Evolutionary conservation across 2,888 invertebrate species (phyloP).

Genomic region (Mythimna impura): DNA sequence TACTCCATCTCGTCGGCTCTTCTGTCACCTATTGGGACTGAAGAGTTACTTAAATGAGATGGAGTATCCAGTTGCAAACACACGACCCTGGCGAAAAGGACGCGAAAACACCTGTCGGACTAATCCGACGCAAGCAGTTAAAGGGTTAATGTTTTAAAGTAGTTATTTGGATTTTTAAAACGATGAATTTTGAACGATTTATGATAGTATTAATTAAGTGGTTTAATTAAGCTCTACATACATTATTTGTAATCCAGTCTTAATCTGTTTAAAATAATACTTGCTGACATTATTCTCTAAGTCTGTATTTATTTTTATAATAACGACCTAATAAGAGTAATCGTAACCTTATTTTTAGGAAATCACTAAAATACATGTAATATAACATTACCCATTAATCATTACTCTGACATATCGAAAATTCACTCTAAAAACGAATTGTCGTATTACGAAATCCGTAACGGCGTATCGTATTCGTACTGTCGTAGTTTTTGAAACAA

Average conservation of each 20-base stretch:
- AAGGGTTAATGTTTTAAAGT: too few relatives aligned
- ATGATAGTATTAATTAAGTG: too few relatives aligned
- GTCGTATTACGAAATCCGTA: slow-evolving; percentile 32
- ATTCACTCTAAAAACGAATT: slow-evolving; percentile 24
- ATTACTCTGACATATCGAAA: slow-evolving; percentile 43
- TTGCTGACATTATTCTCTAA: slow-evolving; percentile 12
- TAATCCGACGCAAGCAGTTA: too few relatives aligned
- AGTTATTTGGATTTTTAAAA: slow-evolving; percentile 1
- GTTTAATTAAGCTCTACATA: neutral
- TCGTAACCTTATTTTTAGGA: neutral
- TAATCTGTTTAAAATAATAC: neutral
- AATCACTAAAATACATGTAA: slow-evolving; percentile 6
- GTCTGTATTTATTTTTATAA: slow-evolving; percentile 8
- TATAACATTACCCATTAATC: slow-evolving; percentile 22
- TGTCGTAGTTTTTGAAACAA: slow-evolving; percentile 18
- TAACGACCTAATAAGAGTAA: too few relatives aligned
- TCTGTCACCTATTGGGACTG: too few relatives aligned
- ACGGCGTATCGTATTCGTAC: slow-evolving; percentile 41
- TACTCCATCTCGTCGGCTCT: too few relatives aligned
- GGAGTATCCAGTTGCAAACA: too few relatives aligned
- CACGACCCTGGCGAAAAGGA: too few relatives aligned
- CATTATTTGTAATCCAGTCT: neutral
- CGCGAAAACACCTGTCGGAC: too few relatives aligned
- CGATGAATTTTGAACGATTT: too few relatives aligned
- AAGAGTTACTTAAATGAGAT: too few relatives aligned